Evolutionary conservation across 2,888 invertebrate species (phyloP).

Genomic region (Poecilus cupreus): DNA sequence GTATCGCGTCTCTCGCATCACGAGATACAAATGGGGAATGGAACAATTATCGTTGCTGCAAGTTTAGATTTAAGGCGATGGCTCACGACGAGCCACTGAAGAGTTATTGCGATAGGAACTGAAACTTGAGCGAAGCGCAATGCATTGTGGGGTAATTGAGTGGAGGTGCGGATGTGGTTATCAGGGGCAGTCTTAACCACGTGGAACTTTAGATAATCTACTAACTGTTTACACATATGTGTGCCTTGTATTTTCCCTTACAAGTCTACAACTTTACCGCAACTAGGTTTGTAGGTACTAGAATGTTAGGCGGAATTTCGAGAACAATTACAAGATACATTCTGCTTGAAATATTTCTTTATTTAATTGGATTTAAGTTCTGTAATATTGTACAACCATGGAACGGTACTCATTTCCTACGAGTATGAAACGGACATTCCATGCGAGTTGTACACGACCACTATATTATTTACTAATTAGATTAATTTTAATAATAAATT

Average conservation of each 20-base stretch:
- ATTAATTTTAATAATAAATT: too few relatives aligned
- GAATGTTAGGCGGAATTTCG: too few relatives aligned
- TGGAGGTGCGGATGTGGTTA: conserved; percentile 5
- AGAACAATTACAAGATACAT: too few relatives aligned
- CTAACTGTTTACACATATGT: conserved; percentile 12
- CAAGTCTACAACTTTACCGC: too few relatives aligned
- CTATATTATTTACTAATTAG: too few relatives aligned
- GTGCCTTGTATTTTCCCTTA: not conserved
- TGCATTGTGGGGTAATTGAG: conserved; percentile 33
- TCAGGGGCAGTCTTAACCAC: not conserved
- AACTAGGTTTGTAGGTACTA: too few relatives aligned
- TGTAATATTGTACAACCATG: too few relatives aligned
- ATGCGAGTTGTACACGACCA: too few relatives aligned
- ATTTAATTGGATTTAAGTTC: too few relatives aligned
- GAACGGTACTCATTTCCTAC: too few relatives aligned
- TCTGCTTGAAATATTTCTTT: too few relatives aligned
- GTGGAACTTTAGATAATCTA: conserved; percentile 11
- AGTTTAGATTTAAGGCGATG: conserved; percentile 32
- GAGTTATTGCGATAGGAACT: not conserved
- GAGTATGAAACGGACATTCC: too few relatives aligned
- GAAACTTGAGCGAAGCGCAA: conserved; percentile 7
- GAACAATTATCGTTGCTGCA: conserved; percentile 7
- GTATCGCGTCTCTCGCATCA: not conserved
- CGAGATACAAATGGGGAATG: conserved; percentile 8
- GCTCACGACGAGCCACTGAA: not conserved